A percentile compares a stretch with the other conserved stretches of the same genome.
Evolutionary conservation across 2,113 vertebrate species (phyloP).

Genomic region (Chunga burmeisteri): DNA sequence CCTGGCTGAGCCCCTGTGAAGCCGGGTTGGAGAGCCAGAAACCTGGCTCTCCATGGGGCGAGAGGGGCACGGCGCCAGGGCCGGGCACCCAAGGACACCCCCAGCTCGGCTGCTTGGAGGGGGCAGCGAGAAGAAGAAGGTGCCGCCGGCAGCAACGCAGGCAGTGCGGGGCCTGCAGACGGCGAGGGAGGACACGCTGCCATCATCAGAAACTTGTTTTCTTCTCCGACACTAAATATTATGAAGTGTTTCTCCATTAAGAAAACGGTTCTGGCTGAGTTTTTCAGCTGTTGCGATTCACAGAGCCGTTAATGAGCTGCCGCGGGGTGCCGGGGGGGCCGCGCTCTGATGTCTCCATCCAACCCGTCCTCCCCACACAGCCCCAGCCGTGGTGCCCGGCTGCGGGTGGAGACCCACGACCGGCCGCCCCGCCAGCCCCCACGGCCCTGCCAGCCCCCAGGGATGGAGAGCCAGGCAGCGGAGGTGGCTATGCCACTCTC

Average conservation of each 20-base stretch:
- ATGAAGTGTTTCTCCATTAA: constrained; percentile 54
- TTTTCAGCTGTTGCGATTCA: constrained; percentile 18
- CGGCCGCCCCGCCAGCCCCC: rapidly evolving
- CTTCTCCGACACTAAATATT: constrained; percentile 50
- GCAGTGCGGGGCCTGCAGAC: background rate
- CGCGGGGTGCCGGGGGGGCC: background rate
- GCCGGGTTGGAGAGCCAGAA: background rate
- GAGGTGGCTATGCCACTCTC: background rate
- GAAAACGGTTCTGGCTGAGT: background rate
- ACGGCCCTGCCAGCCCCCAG: background rate
- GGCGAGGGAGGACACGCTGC: background rate
- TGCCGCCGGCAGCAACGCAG: background rate
- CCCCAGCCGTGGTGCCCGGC: background rate
- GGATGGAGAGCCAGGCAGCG: background rate
- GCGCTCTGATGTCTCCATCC: background rate
- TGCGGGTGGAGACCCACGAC: rapidly evolving
- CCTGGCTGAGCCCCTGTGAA: background rate
- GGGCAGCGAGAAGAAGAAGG: background rate
- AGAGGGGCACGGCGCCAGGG: rapidly evolving
- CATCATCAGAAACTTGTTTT: constrained; percentile 36
- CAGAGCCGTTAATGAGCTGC: constrained; percentile 23
- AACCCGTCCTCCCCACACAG: background rate
- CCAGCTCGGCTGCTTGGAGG: background rate
- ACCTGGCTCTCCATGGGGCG: rapidly evolving
- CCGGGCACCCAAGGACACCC: rapidly evolving